These are phyloP conservation scores for Callinectes sapidus DNA, from an alignment of 2,888 invertebrate genomes.

Conservation along the genomic window DNA sequence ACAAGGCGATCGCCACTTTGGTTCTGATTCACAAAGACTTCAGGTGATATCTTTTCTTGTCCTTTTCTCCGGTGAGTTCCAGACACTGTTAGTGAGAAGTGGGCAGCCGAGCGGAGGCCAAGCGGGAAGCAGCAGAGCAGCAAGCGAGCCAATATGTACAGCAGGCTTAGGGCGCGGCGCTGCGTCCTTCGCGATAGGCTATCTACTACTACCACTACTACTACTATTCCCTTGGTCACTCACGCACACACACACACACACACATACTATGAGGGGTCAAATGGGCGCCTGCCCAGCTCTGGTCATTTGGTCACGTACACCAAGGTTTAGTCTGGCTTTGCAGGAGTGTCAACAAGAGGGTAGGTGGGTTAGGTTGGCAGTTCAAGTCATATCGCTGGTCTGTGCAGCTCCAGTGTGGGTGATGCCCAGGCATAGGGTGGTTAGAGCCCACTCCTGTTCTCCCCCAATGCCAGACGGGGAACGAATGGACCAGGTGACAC, in stretches of 20 bases:
- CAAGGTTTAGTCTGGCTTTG: neutral
- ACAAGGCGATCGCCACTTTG: too few relatives aligned
- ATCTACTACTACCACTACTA: neutral
- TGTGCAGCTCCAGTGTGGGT: neutral
- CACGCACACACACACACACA: neutral
- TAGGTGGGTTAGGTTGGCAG: neutral
- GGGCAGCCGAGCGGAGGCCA: neutral
- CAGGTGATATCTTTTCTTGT: too few relatives aligned
- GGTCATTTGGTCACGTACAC: neutral
- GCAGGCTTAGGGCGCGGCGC: neutral
- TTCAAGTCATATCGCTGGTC: slow-evolving; percentile 14
- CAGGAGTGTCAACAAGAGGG: slow-evolving; percentile 11
- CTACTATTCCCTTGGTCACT: neutral
- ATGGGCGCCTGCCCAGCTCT: neutral
- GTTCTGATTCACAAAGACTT: too few relatives aligned
- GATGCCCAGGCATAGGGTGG: neutral
- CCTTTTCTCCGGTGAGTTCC: too few relatives aligned
- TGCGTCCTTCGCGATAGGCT: neutral
- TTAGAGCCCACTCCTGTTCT: neutral
- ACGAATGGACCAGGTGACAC: neutral
- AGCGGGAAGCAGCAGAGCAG: neutral
- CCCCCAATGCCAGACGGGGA: neutral
- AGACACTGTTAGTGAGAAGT: too few relatives aligned
- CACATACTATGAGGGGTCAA: neutral
- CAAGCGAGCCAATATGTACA: slow-evolving; percentile 11